These are phyloP conservation scores for Axea sp. DNA, from an alignment of 2,888 invertebrate species.

Conservation along the genomic window DNA sequence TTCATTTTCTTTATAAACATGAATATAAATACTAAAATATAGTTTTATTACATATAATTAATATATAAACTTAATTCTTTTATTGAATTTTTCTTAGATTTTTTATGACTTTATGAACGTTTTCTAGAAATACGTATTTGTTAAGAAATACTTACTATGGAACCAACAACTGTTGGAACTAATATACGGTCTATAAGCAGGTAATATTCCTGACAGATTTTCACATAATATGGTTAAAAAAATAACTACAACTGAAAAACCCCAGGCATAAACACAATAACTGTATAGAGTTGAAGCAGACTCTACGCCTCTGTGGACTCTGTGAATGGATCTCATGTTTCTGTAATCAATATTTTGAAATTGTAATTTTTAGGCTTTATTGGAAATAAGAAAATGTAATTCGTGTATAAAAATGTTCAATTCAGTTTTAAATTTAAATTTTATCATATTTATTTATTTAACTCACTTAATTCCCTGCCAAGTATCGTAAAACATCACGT, in stretches of 20 bases:
- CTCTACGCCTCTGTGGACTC: not conserved
- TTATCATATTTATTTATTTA: not conserved
- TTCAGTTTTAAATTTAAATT: no score
- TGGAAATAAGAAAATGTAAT: no score
- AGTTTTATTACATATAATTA: no score
- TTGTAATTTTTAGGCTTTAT: no score
- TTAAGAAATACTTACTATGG: slow-evolving; percentile 4
- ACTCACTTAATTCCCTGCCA: slow-evolving; percentile 16
- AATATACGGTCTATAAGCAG: not conserved
- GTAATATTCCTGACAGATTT: not conserved
- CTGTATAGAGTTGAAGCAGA: not conserved
- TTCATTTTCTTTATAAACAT: no score
- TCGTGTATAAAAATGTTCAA: no score
- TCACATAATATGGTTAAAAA: slow-evolving; percentile 4
- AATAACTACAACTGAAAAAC: not conserved
- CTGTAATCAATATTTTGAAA: not conserved
- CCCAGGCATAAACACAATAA: slow-evolving; percentile 10
- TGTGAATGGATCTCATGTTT: not conserved
- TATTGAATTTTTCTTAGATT: no score
- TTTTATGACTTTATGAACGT: no score
- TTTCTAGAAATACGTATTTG: no score
- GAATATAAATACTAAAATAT: no score
- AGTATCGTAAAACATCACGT: slow-evolving; percentile 12
- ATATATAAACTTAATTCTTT: no score
- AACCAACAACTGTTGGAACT: slow-evolving; percentile 10